Base-by-base conservation (phyloP, 2,113 vertebrate species). In the Theristicus caerulescens region DNA sequence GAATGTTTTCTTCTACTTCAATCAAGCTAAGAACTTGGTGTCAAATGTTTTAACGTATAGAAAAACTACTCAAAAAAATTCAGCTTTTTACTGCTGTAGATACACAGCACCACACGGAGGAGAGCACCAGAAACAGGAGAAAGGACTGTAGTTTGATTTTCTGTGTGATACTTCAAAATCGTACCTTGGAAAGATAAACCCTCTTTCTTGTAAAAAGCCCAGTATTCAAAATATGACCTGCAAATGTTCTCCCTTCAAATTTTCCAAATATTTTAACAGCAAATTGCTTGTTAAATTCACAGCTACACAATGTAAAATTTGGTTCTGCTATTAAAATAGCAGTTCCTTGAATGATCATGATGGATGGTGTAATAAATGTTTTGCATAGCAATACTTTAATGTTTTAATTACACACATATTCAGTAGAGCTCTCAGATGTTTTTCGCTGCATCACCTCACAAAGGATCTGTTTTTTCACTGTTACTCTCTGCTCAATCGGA, bases 71-170 rank as follows among this genome's bases (percentile, higher is more conserved):
- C 16, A 9, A 25, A 54, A 70, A 82, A 46, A 67, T 3, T 19
- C 84, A 81, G 61, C 52, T 61, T 85, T 47, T 54, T 66, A 38
- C 76, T 91, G 94, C 76, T 81, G 77, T 20, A 95, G 96, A 86
- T 31, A 79, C 87, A 96, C 93, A 97, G 96, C 96, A 92, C 94
- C 97, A 97, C 97, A 90, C 24, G 26, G 92, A 97, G 96, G 96
- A 97, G 36, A 96, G 52, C 36, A 55, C 58, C 34, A 83, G 93
- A 18, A 97, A 91, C 29, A 82, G 69, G 38, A 91, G 32, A 57
- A 64, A 67, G 34, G 9, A 32, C 4, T 52, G 22, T 3, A 19
- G 36, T 15, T 69, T 36, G 32, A 72, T 73, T 66, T 90, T 87
- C 15, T 42, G 22, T 26, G 8, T 1, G 1, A 32, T 66, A 57